These are phyloP conservation scores for Cladopsammia gracilis DNA, from an alignment of 64 coral and sea anemone genomes.

Conservation along the genomic window DNA sequence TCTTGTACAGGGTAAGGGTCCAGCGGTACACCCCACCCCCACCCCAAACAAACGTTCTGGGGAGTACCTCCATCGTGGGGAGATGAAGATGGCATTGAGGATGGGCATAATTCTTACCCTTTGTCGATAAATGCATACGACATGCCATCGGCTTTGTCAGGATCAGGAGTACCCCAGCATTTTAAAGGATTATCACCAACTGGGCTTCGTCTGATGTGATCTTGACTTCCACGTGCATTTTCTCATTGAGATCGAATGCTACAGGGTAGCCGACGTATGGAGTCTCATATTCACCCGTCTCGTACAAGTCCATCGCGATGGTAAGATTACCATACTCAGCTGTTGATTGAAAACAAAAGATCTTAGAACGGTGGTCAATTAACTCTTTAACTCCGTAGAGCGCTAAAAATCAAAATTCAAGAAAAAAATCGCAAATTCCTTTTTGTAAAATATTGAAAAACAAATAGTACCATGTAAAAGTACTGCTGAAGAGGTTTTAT, in stretches of 20 bases:
- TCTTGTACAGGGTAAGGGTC: too few species aligned
- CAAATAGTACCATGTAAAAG: too few species aligned
- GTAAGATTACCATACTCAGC: constrained; percentile 92
- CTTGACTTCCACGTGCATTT: constrained; percentile 55
- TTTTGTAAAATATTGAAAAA: too few species aligned
- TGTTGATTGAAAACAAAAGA: constrained; percentile 5
- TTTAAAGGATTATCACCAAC: constrained; percentile 71
- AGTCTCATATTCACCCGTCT: constrained; percentile 46
- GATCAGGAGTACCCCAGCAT: constrained; percentile 80
- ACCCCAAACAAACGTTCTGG: too few species aligned
- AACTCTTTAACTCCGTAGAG: too few species aligned
- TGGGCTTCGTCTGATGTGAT: constrained; percentile 70
- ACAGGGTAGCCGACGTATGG: constrained; percentile 68
- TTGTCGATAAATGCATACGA: constrained; percentile 66
- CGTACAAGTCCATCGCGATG: constrained; percentile 80
- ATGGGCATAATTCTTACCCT: constrained; percentile 32
- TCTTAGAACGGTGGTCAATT: not conserved
- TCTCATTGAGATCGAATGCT: constrained; percentile 9
- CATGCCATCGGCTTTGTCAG: constrained; percentile 28
- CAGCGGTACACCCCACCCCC: too few species aligned
- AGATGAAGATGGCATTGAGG: too few species aligned
- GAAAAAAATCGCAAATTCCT: too few species aligned
- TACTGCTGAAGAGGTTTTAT: too few species aligned
- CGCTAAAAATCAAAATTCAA: too few species aligned
- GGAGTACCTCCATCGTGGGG: too few species aligned